A percentile compares a stretch with the other conserved stretches of the same genome.
These are phyloP conservation scores for Ramphastos sulfuratus DNA, from an alignment of 2,113 vertebrate genomes.

Conservation along the genomic window DNA sequence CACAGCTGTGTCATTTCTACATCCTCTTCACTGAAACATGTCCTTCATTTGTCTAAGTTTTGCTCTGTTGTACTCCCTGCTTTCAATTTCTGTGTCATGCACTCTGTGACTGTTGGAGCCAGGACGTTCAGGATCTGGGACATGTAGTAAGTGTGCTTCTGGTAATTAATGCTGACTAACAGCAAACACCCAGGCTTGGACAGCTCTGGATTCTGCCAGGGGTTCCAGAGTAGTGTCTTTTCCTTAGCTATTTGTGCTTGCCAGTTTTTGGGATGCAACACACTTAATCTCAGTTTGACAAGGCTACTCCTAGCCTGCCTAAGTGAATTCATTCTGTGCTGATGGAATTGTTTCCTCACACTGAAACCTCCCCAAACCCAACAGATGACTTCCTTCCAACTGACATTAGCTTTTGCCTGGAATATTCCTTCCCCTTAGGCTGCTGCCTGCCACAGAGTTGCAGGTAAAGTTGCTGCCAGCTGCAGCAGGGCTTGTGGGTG, in stretches of 20 bases:
- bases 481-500: background rate
- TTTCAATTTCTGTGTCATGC: background rate
- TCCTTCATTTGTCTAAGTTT: background rate
- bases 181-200: background rate
- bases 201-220: background rate
- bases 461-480: background rate
- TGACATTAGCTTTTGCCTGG: background rate
- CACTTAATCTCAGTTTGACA: background rate
- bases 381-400: background rate
- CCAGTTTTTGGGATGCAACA: background rate
- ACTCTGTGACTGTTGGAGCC: background rate
- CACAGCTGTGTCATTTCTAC: background rate
- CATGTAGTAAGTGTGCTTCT: background rate
- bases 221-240: background rate
- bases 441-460: background rate
- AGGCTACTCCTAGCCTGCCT: background rate
- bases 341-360: background rate
- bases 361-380: background rate
- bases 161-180: background rate
- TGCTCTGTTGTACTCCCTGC: background rate
- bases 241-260: background rate
- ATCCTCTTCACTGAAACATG: background rate
- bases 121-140: background rate
- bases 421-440: background rate
- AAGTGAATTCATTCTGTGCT: background rate